These are phyloP conservation scores for Drosophila fungiperda DNA, from an alignment of 2,888 invertebrate genomes.

Conservation along the genomic window DNA sequence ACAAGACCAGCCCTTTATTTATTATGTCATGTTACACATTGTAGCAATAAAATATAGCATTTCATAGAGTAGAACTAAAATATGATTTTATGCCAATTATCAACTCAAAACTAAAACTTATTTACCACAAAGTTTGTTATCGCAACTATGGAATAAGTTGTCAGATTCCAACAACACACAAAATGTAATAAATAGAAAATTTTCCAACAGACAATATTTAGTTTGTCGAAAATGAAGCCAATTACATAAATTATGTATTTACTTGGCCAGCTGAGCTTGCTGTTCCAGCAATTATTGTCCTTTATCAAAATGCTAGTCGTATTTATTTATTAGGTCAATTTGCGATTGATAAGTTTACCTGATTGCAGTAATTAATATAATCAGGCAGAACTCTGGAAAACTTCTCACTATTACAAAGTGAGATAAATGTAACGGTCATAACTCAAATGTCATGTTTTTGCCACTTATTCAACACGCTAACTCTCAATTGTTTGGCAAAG, in stretches of 20 bases:
- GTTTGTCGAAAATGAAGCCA: not conserved
- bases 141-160: not conserved
- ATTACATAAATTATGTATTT: not conserved
- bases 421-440: slow-evolving; percentile 56
- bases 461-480: slow-evolving; percentile 11
- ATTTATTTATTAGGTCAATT: slow-evolving; percentile 25
- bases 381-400: slow-evolving; percentile 27
- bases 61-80: not conserved
- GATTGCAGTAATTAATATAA: slow-evolving; percentile 53
- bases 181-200: not conserved
- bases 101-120: not conserved
- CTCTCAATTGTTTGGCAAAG: slow-evolving; percentile 41
- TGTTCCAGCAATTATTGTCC: not conserved
- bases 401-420: slow-evolving; percentile 41
- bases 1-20: not conserved
- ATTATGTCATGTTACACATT: not conserved
- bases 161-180: not conserved
- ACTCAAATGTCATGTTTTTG: slow-evolving; percentile 51
- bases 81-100: not conserved
- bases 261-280: not conserved
- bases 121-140: slow-evolving; percentile 2
- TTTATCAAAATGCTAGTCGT: slow-evolving; percentile 6
- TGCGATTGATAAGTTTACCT: slow-evolving; percentile 30
- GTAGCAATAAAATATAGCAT: no score
- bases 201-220: not conserved